Base-by-base conservation (phyloP, 2,888 invertebrate species). In the Lycophotia porphyrea region DNA sequence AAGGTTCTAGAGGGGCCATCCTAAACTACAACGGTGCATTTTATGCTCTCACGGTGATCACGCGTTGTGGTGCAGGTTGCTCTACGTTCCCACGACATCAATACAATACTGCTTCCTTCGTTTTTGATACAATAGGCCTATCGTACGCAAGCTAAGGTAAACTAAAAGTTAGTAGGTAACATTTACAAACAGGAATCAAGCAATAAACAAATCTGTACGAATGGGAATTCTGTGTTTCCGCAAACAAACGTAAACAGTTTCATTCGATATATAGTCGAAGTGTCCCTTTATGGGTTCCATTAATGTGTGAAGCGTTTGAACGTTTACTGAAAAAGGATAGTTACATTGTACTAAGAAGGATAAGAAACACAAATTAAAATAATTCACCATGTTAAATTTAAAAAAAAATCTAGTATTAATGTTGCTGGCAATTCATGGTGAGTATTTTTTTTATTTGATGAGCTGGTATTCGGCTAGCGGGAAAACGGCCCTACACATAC, bases 401-500 rank as follows among this genome's bases (percentile, higher is more conserved):
- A 66, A 7, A 9, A 34, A n/a, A 31, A 27, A 11, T 7, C 5
- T 71, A 13, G 11, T 75, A 7, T 60, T 82, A 39, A 52, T 78
- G 1, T 36, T 82, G 13, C 18, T 85, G 58, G 67, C 42, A 39
- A 66, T 65, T 39, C 24, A 65, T 13, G 21, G 84, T 85, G 76
- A 82, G 84, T 82, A 47, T 1, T 55, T 63, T 39, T 63, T 39
- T 39, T 63, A 18, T 39, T 63, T 31, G 3, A 27, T 27, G 7
- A 8, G 55, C 55, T 2, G 15, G 15, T 52, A 55, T 27, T n/a
- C 13, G 11, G 52, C 13, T 27, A 55, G 27, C 2, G 27, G 5
- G n/a, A n/a, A n/a, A n/a, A n/a, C n/a, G n/a, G 18, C 18, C 55
- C 24, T 3, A 9, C 4, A 24, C 42, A 44, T 44, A 44, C 42